These are phyloP conservation scores for Pectinophora gossypiella DNA, from an alignment of 1,140 invertebrate genomes.

Conservation along the genomic window DNA sequence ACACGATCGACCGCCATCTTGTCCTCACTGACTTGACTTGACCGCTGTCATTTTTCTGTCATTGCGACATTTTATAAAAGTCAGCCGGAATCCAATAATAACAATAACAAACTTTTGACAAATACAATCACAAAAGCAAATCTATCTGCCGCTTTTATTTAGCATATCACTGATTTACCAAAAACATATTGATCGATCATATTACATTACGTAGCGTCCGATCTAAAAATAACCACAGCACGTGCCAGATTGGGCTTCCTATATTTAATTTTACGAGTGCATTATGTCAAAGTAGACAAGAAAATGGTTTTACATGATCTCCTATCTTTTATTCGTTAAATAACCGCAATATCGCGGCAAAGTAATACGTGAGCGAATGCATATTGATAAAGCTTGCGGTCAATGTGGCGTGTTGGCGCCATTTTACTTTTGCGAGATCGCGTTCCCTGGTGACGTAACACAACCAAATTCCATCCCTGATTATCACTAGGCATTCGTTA, in stretches of 20 bases:
- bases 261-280: no score
- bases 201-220: conserved; percentile 17
- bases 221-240: conserved; percentile 64
- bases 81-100: conserved; percentile 55
- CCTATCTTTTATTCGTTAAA: background rate
- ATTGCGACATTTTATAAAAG: conserved; percentile 58
- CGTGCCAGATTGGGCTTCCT: conserved; percentile 49
- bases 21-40: conserved; percentile 22
- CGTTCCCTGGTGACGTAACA: conserved; percentile 62
- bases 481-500: conserved; percentile 14
- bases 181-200: background rate
- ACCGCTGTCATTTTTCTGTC: conserved; percentile 65
- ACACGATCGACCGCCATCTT: conserved; percentile 49
- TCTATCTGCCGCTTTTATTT: no score
- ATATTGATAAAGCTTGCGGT: conserved; percentile 27
- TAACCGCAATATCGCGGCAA: background rate
- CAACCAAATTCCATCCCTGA: conserved; percentile 40
- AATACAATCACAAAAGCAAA: background rate
- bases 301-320: background rate
- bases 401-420: conserved; percentile 68
- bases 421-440: conserved; percentile 67
- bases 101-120: conserved; percentile 43
- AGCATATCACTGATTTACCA: no score
- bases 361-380: background rate
- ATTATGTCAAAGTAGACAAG: no score